A percentile compares a stretch with the other conserved stretches of the same genome.
phyloP scores from a whole-genome alignment of 2,797 vertebrate species.

The Hylomyscus alleni region DNA sequence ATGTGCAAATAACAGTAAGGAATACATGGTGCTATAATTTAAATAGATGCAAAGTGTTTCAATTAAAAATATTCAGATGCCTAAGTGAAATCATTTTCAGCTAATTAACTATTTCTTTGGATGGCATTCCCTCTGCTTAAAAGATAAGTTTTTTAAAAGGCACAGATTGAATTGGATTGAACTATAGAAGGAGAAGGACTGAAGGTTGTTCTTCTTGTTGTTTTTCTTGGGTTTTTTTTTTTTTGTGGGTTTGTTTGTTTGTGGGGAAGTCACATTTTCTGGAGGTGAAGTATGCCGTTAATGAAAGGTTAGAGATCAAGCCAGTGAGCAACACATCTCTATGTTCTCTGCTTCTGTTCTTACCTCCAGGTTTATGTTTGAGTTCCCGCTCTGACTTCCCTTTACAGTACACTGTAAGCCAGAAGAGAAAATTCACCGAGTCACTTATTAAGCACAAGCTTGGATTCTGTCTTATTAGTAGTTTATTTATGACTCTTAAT shows the following conservation, averaged over 20 bases:
- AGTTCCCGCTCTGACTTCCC: background rate
- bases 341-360: background rate
- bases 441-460: background rate
- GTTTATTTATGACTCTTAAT: background rate
- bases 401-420: background rate
- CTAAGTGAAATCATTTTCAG: background rate
- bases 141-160: background rate
- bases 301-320: background rate
- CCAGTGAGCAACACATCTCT: background rate
- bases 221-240: background rate
- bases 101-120: background rate
- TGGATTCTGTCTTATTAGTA: conserved; percentile 20
- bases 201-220: background rate
- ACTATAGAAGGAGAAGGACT: background rate
- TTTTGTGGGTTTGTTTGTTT: background rate
- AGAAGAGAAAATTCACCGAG: background rate
- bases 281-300: background rate
- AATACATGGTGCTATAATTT: background rate
- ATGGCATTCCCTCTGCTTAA: background rate
- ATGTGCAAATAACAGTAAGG: background rate
- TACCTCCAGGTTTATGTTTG: background rate
- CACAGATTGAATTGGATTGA: background rate
- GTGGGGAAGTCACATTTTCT: background rate
- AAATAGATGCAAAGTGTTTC: background rate
- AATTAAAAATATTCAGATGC: background rate